Percentiles rank a stretch among this genome's conserved stretches.
phyloP scores from a whole-genome alignment of 2,888 invertebrate species.

The Noctua janthina region DNA sequence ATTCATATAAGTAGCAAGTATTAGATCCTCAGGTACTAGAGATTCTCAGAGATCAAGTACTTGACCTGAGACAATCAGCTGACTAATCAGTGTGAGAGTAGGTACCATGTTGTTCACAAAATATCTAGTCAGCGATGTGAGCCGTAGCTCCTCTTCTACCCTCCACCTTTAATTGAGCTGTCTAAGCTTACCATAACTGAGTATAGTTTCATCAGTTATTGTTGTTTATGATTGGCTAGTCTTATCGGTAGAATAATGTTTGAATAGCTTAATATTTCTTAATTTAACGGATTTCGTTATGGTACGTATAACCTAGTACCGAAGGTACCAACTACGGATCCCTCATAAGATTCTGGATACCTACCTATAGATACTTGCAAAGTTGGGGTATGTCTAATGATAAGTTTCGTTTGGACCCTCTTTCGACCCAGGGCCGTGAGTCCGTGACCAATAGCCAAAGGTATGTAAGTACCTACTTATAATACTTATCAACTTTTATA shows the following conservation, averaged over 20 bases:
- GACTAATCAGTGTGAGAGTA: constrained; percentile 18
- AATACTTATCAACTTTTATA: not conserved
- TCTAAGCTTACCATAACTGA: not conserved
- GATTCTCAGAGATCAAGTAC: constrained; percentile 4
- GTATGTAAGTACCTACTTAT: constrained; percentile 1
- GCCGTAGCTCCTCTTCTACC: not conserved
- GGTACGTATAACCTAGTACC: not conserved
- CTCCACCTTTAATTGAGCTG: not conserved
- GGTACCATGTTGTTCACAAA: not conserved
- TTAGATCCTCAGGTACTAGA: not conserved
- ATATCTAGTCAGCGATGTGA: not conserved
- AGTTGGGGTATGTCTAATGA: not conserved
- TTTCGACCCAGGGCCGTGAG: not conserved
- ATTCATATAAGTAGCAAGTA: constrained; percentile 23
- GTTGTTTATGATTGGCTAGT: constrained; percentile 8
- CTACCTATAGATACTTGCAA: not conserved
- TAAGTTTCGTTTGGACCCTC: not conserved
- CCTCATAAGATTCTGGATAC: not conserved
- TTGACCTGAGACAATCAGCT: constrained; percentile 27
- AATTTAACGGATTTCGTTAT: not conserved
- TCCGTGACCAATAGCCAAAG: not conserved
- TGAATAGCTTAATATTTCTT: not conserved
- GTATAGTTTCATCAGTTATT: not conserved
- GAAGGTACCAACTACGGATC: not conserved
- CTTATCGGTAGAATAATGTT: not conserved